Conservation (phyloP, 2,888 invertebrate species). For the Eilema sororculum region DNA sequence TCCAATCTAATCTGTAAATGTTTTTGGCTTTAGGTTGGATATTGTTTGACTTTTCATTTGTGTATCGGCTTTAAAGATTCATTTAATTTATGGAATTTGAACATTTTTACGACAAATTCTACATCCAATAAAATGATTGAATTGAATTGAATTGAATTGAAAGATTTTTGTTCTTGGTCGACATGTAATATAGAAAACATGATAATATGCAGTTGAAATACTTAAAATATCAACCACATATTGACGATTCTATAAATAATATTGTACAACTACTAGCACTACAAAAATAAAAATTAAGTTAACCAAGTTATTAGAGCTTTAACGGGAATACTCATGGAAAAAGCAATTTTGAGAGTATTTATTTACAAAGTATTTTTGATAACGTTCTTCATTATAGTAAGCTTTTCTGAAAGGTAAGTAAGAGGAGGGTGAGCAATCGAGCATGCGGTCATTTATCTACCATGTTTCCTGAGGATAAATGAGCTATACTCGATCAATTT, state of each 20-base stretch:
- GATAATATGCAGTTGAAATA: background rate
- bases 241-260: too few species aligned
- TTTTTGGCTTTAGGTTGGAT: background rate
- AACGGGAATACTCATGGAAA: background rate
- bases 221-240: background rate
- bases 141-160: too few species aligned
- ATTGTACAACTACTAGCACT: background rate
- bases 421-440: conserved; percentile 15
- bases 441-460: conserved; percentile 16
- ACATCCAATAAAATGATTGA: too few species aligned
- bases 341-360: background rate
- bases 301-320: background rate
- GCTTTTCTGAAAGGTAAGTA: background rate
- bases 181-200: background rate
- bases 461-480: conserved; percentile 16
- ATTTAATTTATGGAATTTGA: background rate
- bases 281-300: background rate
- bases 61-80: background rate
- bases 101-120: background rate
- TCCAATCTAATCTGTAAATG: conserved; percentile 11
- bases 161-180: background rate
- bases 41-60: background rate
- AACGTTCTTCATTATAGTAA: background rate
- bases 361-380: background rate
- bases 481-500: conserved; percentile 8